phyloP scores from a whole-genome alignment of 2,797 vertebrate species.

The Phoebastria nigripes region DNA sequence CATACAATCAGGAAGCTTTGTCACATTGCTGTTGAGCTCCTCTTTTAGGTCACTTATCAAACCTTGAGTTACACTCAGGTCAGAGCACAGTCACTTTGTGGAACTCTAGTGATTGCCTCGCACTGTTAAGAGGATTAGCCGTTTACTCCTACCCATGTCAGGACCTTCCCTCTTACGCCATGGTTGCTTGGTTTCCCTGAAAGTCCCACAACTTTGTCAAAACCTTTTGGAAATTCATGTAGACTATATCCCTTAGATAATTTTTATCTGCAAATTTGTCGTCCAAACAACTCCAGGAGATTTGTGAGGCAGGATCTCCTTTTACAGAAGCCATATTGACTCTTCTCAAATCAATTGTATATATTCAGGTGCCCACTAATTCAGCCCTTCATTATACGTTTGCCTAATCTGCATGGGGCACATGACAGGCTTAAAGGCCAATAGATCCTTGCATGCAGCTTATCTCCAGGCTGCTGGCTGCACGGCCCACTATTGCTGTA shows the following conservation, averaged over 20 bases:
- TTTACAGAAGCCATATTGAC: not conserved
- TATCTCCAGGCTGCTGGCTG: not conserved
- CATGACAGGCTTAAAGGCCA: not conserved
- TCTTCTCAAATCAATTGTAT: not conserved
- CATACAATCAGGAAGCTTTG: not conserved
- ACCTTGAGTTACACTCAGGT: not conserved
- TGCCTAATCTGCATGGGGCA: not conserved
- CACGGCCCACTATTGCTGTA: not conserved
- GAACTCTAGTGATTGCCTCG: not conserved
- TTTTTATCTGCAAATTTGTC: not conserved
- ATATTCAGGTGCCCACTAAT: not conserved
- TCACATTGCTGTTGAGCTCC: not conserved
- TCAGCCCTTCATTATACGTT: not conserved
- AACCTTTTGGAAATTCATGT: not conserved
- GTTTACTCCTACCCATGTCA: not conserved
- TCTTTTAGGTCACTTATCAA: not conserved
- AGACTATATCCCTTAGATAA: not conserved
- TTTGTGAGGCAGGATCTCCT: not conserved
- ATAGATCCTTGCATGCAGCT: not conserved
- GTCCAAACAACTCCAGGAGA: not conserved
- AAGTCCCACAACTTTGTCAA: not conserved
- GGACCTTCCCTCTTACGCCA: not conserved
- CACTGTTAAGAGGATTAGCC: not conserved
- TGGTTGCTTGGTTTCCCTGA: not conserved
- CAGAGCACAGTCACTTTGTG: not conserved